Conservation (phyloP, 2,888 invertebrate genomes). For the Odontocolon sp. region DNA sequence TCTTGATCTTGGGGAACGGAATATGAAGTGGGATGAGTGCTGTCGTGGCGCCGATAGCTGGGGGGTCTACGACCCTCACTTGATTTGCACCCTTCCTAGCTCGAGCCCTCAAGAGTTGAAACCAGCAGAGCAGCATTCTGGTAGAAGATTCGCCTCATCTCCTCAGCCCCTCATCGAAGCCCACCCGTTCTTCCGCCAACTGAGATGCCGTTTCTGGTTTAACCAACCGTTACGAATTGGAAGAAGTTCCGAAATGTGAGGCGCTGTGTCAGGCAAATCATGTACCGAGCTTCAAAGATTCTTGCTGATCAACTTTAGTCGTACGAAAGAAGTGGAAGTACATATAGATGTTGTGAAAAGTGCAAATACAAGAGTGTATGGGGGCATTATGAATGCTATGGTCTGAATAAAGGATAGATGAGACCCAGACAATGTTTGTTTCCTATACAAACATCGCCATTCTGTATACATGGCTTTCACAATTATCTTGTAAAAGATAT, state of each 20-base stretch:
- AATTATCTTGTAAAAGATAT: too few species aligned
- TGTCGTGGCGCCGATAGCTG: background rate
- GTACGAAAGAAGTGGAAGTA: too few species aligned
- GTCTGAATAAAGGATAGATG: too few species aligned
- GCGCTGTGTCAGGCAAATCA: background rate
- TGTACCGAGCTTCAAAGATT: slow-evolving; percentile 32
- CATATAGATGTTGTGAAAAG: too few species aligned
- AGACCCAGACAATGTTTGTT: too few species aligned
- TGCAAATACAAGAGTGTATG: too few species aligned
- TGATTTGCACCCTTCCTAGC: background rate
- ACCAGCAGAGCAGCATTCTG: slow-evolving; percentile 18
- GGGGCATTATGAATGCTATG: too few species aligned
- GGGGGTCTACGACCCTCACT: background rate
- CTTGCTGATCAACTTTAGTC: slow-evolving; percentile 14
- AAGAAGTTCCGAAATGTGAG: slow-evolving; percentile 31
- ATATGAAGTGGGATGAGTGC: background rate
- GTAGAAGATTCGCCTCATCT: slow-evolving; percentile 55
- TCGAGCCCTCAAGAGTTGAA: background rate
- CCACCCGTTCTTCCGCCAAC: slow-evolving; percentile 25
- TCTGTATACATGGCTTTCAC: too few species aligned
- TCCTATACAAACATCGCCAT: too few species aligned
- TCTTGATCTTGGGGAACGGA: background rate
- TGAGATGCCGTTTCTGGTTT: slow-evolving; percentile 41
- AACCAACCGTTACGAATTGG: slow-evolving; percentile 36
- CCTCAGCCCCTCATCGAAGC: slow-evolving; percentile 18